phyloP scores from a whole-genome alignment of 2,888 invertebrate genomes.

The Epinotia brunnichana region DNA sequence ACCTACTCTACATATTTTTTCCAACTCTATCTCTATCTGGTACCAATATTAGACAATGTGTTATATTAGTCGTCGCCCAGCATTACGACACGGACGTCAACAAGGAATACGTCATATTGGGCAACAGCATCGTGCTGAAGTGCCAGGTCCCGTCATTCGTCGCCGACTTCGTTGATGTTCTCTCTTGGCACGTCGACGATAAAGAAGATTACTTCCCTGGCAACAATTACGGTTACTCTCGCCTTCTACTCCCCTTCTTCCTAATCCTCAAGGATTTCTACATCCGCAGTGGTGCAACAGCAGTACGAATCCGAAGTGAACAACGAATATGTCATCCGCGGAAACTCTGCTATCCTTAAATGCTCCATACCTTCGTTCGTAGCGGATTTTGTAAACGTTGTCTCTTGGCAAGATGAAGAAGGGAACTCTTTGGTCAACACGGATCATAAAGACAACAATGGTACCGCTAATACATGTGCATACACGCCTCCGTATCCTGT shows the following conservation, averaged over 20 bases:
- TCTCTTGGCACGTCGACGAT: constrained; percentile 91
- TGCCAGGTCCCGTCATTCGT: constrained; percentile 94
- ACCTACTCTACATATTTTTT: not conserved
- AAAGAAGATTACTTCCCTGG: constrained; percentile 88
- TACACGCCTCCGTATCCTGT: constrained; percentile 33
- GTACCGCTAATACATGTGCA: constrained; percentile 54
- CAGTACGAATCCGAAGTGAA: constrained; percentile 96
- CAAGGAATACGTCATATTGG: constrained; percentile 92
- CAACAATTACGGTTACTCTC: constrained; percentile 83
- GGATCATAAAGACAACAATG: constrained; percentile 68
- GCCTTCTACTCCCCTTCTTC: constrained; percentile 43
- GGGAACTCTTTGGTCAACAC: constrained; percentile 80
- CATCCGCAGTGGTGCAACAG: constrained; percentile 91
- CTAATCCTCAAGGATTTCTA: constrained; percentile 46
- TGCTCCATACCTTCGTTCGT: constrained; percentile 97
- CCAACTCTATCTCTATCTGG: not conserved
- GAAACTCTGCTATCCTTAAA: constrained; percentile 94
- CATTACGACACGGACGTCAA: constrained; percentile 92
- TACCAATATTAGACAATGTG: constrained; percentile 1
- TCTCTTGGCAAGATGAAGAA: constrained; percentile 93
- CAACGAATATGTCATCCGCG: constrained; percentile 95
- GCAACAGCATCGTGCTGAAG: constrained; percentile 91
- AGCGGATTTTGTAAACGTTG: constrained; percentile 94
- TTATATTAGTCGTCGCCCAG: constrained; percentile 88
- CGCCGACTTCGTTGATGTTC: constrained; percentile 92